Percentiles rank a stretch among this genome's conserved stretches.
phyloP scores from a whole-genome alignment of 2,888 invertebrate species.

The Lycaena phlaeas region DNA sequence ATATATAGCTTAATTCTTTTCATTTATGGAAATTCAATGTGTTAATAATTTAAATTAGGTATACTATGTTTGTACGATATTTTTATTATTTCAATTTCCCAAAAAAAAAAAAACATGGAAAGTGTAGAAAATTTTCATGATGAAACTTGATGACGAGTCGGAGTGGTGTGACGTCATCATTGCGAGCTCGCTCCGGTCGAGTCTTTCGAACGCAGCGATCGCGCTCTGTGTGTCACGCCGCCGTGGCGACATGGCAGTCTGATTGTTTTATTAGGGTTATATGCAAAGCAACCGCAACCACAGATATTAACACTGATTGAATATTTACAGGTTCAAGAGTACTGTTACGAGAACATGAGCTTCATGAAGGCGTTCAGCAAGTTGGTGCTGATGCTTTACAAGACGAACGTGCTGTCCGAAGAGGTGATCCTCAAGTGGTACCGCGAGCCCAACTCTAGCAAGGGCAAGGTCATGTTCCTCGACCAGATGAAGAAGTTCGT shows the following conservation, averaged over 20 bases:
- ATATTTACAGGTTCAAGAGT: constrained; percentile 84
- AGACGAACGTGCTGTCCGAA: constrained; percentile 95
- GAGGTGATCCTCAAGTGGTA: constrained; percentile 97
- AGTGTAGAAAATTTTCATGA: constrained; percentile 30
- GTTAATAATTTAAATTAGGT: too few relatives aligned
- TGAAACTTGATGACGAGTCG: constrained; percentile 73
- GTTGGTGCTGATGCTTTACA: constrained; percentile 96
- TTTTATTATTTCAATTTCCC: too few relatives aligned
- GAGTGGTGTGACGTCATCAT: constrained; percentile 30
- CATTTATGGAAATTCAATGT: too few relatives aligned
- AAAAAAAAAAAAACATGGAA: too few relatives aligned
- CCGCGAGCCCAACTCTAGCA: constrained; percentile 90
- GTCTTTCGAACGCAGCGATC: constrained; percentile 39
- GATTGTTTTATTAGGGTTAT: constrained; percentile 24
- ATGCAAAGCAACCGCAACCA: background rate
- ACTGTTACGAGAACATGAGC: constrained; percentile 98
- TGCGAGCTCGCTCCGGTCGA: constrained; percentile 30
- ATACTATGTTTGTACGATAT: too few relatives aligned
- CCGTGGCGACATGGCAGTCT: constrained; percentile 61
- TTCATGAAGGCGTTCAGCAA: constrained; percentile 99
- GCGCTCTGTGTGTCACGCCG: constrained; percentile 22
- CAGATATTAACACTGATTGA: too few relatives aligned
- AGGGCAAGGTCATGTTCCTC: constrained; percentile 97
- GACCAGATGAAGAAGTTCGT: constrained; percentile 98
- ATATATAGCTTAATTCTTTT: too few relatives aligned